Percentiles rank a stretch among this genome's conserved stretches.
Conservation (phyloP, 2,113 vertebrate genomes). For the Nothocercus nigrocapillus region DNA sequence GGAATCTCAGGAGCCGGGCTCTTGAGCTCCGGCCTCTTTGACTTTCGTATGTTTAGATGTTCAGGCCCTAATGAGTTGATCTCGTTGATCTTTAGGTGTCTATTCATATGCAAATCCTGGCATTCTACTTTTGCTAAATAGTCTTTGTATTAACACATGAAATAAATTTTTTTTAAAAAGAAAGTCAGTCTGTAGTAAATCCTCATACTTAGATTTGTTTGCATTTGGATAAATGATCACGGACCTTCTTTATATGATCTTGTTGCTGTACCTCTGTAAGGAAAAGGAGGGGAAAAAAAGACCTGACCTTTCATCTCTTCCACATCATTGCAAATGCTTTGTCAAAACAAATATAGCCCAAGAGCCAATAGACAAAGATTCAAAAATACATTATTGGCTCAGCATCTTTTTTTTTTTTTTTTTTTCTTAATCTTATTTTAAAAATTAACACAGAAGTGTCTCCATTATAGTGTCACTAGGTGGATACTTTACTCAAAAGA, state of each 20-base stretch:
- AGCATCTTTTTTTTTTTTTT: neutral
- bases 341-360: neutral
- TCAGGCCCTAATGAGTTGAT: constrained; percentile 67
- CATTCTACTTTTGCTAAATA: constrained; percentile 72
- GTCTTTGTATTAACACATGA: constrained; percentile 71
- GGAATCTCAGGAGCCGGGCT: neutral
- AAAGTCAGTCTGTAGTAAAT: constrained; percentile 64
- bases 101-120: constrained; percentile 70
- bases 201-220: constrained; percentile 67
- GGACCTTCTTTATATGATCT: constrained; percentile 48
- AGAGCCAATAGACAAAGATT: neutral
- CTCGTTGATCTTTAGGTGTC: constrained; percentile 71
- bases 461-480: neutral
- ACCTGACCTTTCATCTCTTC: neutral
- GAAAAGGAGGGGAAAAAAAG: neutral
- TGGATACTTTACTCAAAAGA: neutral
- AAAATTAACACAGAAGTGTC: neutral
- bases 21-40: constrained; percentile 64
- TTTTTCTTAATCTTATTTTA: neutral
- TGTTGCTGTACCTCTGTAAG: neutral
- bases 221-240: constrained; percentile 62
- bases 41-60: constrained; percentile 68
- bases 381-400: neutral
- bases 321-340: neutral
- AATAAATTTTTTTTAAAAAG: constrained; percentile 51